Evolutionary conservation across 2,888 invertebrate genomes (phyloP).

Genomic region (Thyatira batis): DNA sequence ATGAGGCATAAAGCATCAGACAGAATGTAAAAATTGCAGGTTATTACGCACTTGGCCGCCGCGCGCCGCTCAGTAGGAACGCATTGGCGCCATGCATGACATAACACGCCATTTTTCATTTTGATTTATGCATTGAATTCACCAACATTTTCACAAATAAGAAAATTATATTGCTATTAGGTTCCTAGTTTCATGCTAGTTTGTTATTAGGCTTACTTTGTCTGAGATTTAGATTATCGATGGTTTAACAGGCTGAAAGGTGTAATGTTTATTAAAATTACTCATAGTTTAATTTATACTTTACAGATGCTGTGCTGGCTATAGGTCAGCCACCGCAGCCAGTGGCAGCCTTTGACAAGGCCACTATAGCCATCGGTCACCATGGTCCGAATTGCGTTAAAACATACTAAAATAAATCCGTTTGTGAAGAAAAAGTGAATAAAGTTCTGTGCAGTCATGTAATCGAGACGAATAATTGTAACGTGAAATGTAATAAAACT

Average conservation of each 20-base stretch:
- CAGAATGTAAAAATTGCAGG: not conserved
- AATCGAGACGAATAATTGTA: constrained; percentile 10
- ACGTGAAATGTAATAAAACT: constrained; percentile 1
- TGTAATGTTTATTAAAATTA: too few relatives aligned
- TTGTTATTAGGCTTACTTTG: too few relatives aligned
- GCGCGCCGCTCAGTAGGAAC: not conserved
- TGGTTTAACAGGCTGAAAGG: too few relatives aligned
- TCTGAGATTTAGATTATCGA: too few relatives aligned
- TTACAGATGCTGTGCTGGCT: constrained; percentile 71
- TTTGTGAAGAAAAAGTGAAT: constrained; percentile 20
- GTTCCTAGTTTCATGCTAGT: not conserved
- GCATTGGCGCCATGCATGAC: not conserved
- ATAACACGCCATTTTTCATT: constrained; percentile 5
- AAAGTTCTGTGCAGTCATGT: constrained; percentile 12
- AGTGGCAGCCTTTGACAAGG: constrained; percentile 72
- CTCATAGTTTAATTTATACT: constrained; percentile 6
- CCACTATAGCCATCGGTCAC: constrained; percentile 61
- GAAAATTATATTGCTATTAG: not conserved
- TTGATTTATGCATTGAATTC: constrained; percentile 1
- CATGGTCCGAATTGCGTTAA: constrained; percentile 27
- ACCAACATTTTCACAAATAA: constrained; percentile 5
- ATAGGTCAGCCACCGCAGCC: constrained; percentile 73
- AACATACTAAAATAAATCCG: constrained; percentile 12
- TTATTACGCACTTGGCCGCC: not conserved
- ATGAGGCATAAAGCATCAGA: too few relatives aligned